Evolutionary conservation across 2,888 invertebrate genomes (phyloP).

Genomic region (Tenthredo livida): DNA sequence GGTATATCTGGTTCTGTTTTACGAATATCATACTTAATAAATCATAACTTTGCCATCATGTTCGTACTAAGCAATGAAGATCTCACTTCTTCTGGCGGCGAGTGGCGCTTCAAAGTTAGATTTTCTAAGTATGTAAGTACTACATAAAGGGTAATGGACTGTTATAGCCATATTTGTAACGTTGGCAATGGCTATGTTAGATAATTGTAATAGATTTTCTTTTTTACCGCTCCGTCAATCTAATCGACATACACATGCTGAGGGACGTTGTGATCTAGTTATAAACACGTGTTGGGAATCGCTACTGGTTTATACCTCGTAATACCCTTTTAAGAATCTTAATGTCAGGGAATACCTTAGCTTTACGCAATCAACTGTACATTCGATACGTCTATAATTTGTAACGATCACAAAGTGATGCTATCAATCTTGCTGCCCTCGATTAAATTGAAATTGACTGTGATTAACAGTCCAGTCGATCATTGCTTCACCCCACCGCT

Average conservation of each 20-base stretch:
- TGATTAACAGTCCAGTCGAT: not conserved
- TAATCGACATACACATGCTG: constrained; percentile 40
- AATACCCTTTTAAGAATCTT: constrained; percentile 50
- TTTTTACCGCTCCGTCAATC: constrained; percentile 48
- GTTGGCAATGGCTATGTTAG: constrained; percentile 14
- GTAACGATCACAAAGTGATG: constrained; percentile 65
- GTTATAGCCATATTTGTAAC: constrained; percentile 38
- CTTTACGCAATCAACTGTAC: constrained; percentile 16
- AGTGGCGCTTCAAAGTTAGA: constrained; percentile 38
- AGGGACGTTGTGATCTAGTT: constrained; percentile 44
- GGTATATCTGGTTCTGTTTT: constrained; percentile 46
- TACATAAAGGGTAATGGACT: constrained; percentile 26
- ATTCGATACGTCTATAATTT: constrained; percentile 61
- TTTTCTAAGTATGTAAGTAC: constrained; percentile 27
- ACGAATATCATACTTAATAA: constrained; percentile 35
- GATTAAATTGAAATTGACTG: not conserved
- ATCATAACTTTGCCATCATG: constrained; percentile 44
- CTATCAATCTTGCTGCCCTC: constrained; percentile 33
- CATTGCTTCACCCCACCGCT: not conserved
- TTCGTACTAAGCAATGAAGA: constrained; percentile 22
- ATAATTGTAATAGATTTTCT: constrained; percentile 36
- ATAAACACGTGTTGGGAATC: constrained; percentile 47
- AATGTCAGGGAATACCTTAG: constrained; percentile 41
- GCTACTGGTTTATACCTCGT: constrained; percentile 54
- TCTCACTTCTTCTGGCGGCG: constrained; percentile 33